Conservation (phyloP, 2,113 vertebrate genomes). For the Tretioscincus oriximinensis region DNA sequence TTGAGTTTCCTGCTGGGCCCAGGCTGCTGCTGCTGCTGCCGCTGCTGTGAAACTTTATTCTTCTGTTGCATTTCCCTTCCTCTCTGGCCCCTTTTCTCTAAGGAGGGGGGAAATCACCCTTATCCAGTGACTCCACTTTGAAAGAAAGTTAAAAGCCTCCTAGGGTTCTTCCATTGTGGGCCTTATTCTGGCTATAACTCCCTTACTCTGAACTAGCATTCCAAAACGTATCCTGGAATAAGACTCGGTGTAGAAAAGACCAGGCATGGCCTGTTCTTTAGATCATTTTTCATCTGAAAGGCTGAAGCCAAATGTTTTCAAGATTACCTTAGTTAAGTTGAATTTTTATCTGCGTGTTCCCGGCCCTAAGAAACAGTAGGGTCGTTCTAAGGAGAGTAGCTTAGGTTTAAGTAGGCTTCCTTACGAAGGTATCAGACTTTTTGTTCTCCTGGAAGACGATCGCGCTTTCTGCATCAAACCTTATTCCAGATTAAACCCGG, state of each 20-base stretch:
- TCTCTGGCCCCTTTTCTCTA: neutral
- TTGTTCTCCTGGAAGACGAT: too few species aligned
- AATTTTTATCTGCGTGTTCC: neutral
- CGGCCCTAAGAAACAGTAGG: neutral
- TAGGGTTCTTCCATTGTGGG: too few species aligned
- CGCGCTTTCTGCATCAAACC: too few species aligned
- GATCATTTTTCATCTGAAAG: neutral
- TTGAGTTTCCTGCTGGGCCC: neutral
- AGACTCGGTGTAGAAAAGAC: too few species aligned
- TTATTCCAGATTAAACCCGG: too few species aligned
- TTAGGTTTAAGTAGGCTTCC: neutral
- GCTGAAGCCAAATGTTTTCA: neutral
- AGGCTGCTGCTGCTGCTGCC: too few species aligned
- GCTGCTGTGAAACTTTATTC: neutral
- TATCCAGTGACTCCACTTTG: neutral
- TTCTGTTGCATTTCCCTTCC: neutral
- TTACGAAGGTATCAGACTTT: too few species aligned
- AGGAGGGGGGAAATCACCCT: neutral
- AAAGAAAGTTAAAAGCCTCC: neutral
- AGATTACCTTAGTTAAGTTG: neutral
- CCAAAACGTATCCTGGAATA: too few species aligned
- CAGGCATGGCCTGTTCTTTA: neutral
- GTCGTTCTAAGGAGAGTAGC: neutral
- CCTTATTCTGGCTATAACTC: too few species aligned
- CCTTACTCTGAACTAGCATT: too few species aligned